Evolutionary conservation across 2,113 vertebrate genomes (phyloP).

Genomic region (Calypte anna): DNA sequence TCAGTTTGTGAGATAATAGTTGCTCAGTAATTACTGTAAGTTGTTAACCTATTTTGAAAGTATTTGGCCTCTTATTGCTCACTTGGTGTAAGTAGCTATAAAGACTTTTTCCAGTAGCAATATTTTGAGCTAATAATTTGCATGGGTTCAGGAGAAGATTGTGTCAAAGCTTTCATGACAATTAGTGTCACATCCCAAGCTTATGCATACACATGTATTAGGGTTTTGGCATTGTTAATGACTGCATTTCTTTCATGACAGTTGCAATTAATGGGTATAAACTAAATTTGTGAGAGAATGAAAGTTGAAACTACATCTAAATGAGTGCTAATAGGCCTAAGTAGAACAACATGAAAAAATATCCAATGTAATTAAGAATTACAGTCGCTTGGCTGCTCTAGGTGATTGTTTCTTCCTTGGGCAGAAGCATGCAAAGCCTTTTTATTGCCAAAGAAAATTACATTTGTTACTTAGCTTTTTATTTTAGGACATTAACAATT

Average conservation of each 20-base stretch:
- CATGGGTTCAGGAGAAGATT: neutral
- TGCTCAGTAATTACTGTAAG: slow-evolving; percentile 1
- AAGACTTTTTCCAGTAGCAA: neutral
- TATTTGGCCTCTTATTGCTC: slow-evolving; percentile 1
- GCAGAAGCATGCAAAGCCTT: neutral
- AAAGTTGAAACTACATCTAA: slow-evolving; percentile 42
- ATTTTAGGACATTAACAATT: neutral
- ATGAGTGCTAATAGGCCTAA: slow-evolving; percentile 43
- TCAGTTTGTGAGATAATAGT: neutral
- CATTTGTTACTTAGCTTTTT: neutral
- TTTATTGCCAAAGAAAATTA: neutral
- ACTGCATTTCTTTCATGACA: neutral
- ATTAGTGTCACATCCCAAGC: slow-evolving; percentile 18
- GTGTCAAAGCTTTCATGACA: slow-evolving; percentile 13
- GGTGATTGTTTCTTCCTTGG: slow-evolving; percentile 35
- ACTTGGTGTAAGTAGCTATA: neutral
- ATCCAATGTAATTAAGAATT: slow-evolving; percentile 60
- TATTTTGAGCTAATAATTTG: slow-evolving; percentile 30
- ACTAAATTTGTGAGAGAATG: slow-evolving; percentile 30
- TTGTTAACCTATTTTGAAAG: slow-evolving; percentile 28
- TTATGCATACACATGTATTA: neutral
- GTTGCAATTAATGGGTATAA: slow-evolving; percentile 41
- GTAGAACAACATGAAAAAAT: slow-evolving; percentile 21
- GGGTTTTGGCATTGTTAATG: slow-evolving; percentile 37
- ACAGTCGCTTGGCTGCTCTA: slow-evolving; percentile 31